These are phyloP conservation scores for Coecobrya sp. DNA, from an alignment of 2,888 invertebrate genomes.

Conservation along the genomic window DNA sequence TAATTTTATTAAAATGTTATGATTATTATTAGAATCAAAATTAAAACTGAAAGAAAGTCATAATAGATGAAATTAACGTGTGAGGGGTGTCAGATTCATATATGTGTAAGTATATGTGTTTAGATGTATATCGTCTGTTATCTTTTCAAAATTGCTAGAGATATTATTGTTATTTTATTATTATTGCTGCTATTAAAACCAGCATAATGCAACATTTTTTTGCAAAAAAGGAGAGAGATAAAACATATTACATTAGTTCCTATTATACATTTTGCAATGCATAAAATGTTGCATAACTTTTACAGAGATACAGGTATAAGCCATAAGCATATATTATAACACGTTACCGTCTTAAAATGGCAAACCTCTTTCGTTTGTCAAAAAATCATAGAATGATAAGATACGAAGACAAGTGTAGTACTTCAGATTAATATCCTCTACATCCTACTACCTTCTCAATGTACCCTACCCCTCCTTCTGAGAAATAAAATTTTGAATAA, in stretches of 20 bases:
- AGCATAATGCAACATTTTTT: background rate
- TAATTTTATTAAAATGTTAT: background rate
- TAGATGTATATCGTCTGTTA: background rate
- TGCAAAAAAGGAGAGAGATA: slow-evolving; percentile 6
- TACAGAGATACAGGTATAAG: background rate
- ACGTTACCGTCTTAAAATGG: background rate
- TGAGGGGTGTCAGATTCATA: no score
- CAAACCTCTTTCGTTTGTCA: background rate
- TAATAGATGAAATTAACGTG: background rate
- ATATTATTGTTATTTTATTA: background rate
- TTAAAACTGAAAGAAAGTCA: background rate
- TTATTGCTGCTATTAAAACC: background rate
- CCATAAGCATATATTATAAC: no score
- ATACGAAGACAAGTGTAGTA: background rate
- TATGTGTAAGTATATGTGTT: background rate
- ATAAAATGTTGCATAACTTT: slow-evolving; percentile 7
- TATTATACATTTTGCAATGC: background rate
- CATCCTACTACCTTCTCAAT: background rate
- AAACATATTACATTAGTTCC: background rate
- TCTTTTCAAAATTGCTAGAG: background rate
- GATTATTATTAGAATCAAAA: background rate
- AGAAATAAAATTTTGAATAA: background rate
- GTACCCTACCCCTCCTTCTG: background rate
- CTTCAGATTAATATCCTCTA: background rate
- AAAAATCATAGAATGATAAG: background rate